Percentiles rank a stretch among this genome's conserved stretches.
Evolutionary conservation across 2,888 invertebrate genomes (phyloP).

Genomic region (Agrilus cyanescens): DNA sequence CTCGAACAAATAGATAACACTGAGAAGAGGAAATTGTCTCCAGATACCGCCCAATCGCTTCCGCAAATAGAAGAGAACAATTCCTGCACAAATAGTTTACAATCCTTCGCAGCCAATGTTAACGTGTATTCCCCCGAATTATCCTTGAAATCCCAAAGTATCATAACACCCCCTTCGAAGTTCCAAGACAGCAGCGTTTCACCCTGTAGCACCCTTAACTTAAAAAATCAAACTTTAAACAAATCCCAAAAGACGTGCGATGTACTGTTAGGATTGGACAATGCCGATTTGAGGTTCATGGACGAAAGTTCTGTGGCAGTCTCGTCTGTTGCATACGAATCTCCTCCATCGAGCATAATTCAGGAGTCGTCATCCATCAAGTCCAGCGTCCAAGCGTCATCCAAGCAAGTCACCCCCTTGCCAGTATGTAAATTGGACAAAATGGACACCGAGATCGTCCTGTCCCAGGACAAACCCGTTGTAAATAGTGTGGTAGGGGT

Average conservation of each 20-base stretch:
- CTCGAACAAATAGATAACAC: too few species aligned
- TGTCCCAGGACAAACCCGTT: conserved; percentile 49
- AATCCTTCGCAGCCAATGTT: conserved; percentile 13
- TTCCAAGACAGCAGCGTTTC: conserved; percentile 57
- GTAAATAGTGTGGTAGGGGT: conserved; percentile 43
- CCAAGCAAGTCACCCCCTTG: conserved; percentile 37
- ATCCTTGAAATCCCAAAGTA: conserved; percentile 44
- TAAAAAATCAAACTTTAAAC: conserved; percentile 52
- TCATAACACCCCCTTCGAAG: conserved; percentile 62
- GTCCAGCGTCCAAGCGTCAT: conserved; percentile 38
- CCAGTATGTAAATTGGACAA: conserved; percentile 36
- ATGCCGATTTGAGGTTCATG: conserved; percentile 81
- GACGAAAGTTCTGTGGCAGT: conserved; percentile 80
- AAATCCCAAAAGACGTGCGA: conserved; percentile 50
- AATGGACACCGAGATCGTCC: conserved; percentile 59
- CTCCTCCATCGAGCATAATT: conserved; percentile 54
- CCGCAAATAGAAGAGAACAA: conserved; percentile 33
- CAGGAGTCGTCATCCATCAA: conserved; percentile 48
- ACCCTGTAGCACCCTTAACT: conserved; percentile 57
- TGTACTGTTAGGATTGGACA: conserved; percentile 66
- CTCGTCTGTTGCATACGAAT: conserved; percentile 68
- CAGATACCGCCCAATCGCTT: conserved; percentile 34
- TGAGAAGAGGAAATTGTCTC: conserved; percentile 1
- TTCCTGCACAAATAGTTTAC: conserved; percentile 22
- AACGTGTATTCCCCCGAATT: conserved; percentile 31